Base-by-base conservation (phyloP, 2,113 vertebrate genomes). In the Microcebus tavaratra region DNA sequence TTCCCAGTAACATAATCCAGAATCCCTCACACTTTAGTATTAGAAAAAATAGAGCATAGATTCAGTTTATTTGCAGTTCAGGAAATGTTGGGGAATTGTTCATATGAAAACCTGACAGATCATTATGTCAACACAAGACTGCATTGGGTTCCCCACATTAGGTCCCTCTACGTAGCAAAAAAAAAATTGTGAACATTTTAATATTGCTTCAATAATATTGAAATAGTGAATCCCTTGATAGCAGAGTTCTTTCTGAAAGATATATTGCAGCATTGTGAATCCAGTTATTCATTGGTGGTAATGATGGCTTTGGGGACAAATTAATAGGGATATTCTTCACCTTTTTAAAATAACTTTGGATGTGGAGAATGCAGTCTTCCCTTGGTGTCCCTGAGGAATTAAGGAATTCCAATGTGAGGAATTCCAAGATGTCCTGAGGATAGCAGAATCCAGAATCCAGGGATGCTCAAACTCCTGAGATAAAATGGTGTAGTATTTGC, bases 221-320 rank as follows among this genome's bases (percentile, higher is more conserved):
- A 87, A 92, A 87, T 61, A 79, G 15, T 73, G 31, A 94, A n/a
- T 90, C 45, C 59, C n/a, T 57, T 85, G n/a, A 84, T 72, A 90
- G 36, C 34, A 79, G 50, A 94, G 21, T 48, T 59, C n/a, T 87
- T 91, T 84, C 81, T 88, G 81, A 90, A 91, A 88, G 6, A 25
- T 34, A 36, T 45, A 73, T 92, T 76, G 21, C 25, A 67, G 27
- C 9, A 11, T 70, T 90, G 36, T 90, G 45, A 97, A 88, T 89
- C 29, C 63, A 91, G 13, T 91, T 84, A 73, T 29, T 91, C 79
- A 91, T 0, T 85, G 27, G 67, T 27, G 48, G 2, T 72, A 72
- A 5, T 67, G 39, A 73, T 67, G 34, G 36, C 42, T 87, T 73
- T 92, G 65, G 84, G 14, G 45, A 93, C 82, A 65, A 53, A 72